These are phyloP conservation scores for Coptodon rendalli DNA, from an alignment of 2,113 vertebrate species.

Conservation along the genomic window DNA sequence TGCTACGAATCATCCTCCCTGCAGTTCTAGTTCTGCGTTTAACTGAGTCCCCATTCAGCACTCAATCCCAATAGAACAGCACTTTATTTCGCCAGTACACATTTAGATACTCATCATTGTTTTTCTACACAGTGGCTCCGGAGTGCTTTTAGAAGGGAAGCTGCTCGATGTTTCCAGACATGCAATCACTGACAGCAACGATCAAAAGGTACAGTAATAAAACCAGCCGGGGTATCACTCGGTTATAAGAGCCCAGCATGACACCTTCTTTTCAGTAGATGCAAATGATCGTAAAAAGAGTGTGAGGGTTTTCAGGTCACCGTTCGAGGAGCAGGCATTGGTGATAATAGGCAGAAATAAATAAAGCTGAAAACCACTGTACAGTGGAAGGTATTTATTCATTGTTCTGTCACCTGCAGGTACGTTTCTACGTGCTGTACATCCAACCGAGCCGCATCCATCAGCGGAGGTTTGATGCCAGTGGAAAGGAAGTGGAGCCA, in stretches of 20 bases:
- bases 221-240: not conserved
- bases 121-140: constrained; percentile 64
- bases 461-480: constrained; percentile 74
- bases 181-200: constrained; percentile 64
- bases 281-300: not conserved
- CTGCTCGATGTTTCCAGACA: constrained; percentile 81
- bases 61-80: not conserved
- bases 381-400: not conserved
- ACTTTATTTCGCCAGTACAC: not conserved
- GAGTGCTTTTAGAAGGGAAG: constrained; percentile 78
- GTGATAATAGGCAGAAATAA: not conserved
- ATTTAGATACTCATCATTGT: not conserved
- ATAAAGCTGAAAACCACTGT: not conserved
- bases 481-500: constrained; percentile 81
- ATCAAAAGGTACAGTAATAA: constrained; percentile 70
- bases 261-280: not conserved
- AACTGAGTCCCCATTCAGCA: not conserved
- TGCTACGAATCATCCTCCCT: not conserved
- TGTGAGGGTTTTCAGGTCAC: not conserved
- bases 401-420: constrained; percentile 43
- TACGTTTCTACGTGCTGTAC: constrained; percentile 79
- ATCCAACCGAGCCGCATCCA: constrained; percentile 74
- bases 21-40: not conserved
- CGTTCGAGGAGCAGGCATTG: fast-evolving
- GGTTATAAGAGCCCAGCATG: not conserved